These are phyloP conservation scores for Agrochola litura DNA, from an alignment of 2,888 invertebrate species.

Conservation along the genomic window DNA sequence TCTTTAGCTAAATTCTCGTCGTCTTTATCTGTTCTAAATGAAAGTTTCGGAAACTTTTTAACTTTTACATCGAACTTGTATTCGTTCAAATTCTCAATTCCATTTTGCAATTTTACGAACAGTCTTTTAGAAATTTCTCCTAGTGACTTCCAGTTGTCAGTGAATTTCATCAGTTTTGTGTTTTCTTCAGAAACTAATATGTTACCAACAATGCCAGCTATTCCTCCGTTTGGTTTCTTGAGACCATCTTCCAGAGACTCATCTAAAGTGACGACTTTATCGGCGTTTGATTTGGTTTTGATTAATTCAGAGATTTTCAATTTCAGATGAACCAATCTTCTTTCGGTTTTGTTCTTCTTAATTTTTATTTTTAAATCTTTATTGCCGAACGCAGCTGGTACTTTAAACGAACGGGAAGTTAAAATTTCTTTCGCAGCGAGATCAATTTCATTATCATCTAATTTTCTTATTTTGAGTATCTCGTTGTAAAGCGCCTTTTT, in stretches of 20 bases:
- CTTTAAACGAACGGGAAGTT: constrained; percentile 40
- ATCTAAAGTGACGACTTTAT: constrained; percentile 35
- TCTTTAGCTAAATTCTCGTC: constrained; percentile 29
- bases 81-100: constrained; percentile 22
- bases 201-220: constrained; percentile 51
- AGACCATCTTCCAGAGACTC: constrained; percentile 32
- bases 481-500: constrained; percentile 27
- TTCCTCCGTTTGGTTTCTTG: constrained; percentile 25
- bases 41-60: constrained; percentile 36
- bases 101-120: constrained; percentile 15
- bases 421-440: constrained; percentile 29
- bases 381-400: constrained; percentile 57
- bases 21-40: constrained; percentile 8
- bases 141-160: constrained; percentile 17
- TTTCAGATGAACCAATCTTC: constrained; percentile 36
- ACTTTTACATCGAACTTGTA: constrained; percentile 34
- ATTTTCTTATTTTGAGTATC: constrained; percentile 15
- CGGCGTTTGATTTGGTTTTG: not conserved
- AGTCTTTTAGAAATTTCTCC: constrained; percentile 35
- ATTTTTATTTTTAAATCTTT: constrained; percentile 16
- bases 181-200: constrained; percentile 35
- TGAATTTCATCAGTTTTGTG: constrained; percentile 37
- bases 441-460: constrained; percentile 5
- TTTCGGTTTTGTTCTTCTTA: constrained; percentile 32
- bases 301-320: constrained; percentile 28